Conservation (phyloP, 35 echinoderm and acorn worm species). For the Stichopus chloronotus region DNA sequence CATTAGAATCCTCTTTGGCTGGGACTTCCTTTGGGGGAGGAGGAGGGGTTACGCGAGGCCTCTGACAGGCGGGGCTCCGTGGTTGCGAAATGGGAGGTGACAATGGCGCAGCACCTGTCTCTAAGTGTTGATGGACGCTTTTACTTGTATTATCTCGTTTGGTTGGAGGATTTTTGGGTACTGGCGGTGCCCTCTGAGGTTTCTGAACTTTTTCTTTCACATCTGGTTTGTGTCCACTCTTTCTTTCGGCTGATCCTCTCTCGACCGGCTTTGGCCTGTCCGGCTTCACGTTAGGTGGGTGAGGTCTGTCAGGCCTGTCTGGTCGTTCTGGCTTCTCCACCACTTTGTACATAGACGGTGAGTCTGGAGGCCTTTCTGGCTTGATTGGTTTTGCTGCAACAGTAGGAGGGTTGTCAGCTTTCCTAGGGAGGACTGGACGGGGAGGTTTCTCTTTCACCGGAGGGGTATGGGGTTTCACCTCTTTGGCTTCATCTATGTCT, state of each 20-base stretch:
- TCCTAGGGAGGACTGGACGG: conserved; percentile 9
- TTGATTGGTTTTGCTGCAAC: neutral
- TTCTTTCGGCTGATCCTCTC: neutral
- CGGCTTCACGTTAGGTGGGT: neutral
- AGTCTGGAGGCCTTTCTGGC: neutral
- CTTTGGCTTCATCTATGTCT: neutral
- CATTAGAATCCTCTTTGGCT: neutral
- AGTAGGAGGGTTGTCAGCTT: neutral
- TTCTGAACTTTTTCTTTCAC: conserved; percentile 22
- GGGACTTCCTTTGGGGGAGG: conserved; percentile 19
- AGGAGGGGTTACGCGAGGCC: conserved; percentile 22
- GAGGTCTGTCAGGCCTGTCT: conserved; percentile 4
- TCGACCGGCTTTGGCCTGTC: conserved; percentile 1
- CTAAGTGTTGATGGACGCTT: neutral
- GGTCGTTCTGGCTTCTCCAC: conserved; percentile 18
- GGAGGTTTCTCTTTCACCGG: conserved; percentile 44
- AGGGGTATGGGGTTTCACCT: neutral
- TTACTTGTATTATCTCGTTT: neutral
- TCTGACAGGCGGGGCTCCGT: conserved; percentile 14
- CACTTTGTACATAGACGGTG: neutral
- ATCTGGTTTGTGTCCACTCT: conserved; percentile 13
- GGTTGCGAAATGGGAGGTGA: neutral
- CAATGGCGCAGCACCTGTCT: neutral
- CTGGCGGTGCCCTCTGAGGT: conserved; percentile 30
- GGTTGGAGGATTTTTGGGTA: conserved; percentile 45